Conservation (phyloP, 2,888 invertebrate species). For the Folsomia manolachei region DNA sequence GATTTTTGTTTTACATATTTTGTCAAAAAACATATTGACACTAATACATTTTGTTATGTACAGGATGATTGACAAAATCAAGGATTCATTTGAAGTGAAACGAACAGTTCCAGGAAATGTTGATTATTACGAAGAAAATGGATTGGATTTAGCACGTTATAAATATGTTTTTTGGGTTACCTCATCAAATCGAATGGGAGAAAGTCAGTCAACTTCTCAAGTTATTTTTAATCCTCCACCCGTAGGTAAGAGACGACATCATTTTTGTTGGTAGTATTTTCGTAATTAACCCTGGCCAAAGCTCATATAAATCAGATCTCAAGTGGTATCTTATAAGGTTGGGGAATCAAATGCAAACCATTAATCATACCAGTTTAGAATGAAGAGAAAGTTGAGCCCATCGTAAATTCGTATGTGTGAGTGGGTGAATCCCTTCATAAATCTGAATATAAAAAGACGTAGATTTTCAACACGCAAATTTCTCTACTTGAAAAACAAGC, state of each 20-base stretch:
- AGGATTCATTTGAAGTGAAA: conserved; percentile 47
- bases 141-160: conserved; percentile 42
- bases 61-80: conserved; percentile 44
- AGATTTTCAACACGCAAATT: no score
- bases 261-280: no score
- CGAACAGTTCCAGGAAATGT: conserved; percentile 41
- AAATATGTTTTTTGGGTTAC: conserved; percentile 48
- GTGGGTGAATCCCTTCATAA: conserved; percentile 32
- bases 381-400: no score
- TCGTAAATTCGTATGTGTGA: no score
- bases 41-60: conserved; percentile 4
- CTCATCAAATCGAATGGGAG: conserved; percentile 45
- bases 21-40: no score
- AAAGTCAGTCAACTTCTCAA: conserved; percentile 44
- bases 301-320: no score
- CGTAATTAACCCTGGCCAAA: no score
- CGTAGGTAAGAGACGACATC: conserved; percentile 33
- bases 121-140: conserved; percentile 44
- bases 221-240: conserved; percentile 44
- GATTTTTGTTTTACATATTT: no score
- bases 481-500: no score
- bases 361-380: no score
- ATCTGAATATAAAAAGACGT: conserved; percentile 36
- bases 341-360: no score
- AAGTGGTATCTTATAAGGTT: no score